Percentiles rank a stretch among this genome's conserved stretches.
These are phyloP conservation scores for Psittacula echo DNA, from an alignment of 2,797 vertebrate genomes.

Conservation along the genomic window DNA sequence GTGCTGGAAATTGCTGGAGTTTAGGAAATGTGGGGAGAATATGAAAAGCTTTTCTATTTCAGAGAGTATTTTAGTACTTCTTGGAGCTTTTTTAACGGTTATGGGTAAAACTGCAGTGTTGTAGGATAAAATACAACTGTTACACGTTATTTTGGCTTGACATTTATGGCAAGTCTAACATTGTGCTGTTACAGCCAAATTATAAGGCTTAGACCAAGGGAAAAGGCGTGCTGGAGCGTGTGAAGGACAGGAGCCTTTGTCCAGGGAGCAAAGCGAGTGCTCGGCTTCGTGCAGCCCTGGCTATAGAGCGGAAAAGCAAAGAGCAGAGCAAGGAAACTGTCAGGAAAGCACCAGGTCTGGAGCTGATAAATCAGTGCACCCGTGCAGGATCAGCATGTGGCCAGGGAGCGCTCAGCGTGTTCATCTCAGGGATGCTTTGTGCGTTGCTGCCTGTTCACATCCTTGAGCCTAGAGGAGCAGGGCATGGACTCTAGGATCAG, in stretches of 20 bases:
- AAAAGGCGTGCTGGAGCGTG: neutral
- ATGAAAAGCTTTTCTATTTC: neutral
- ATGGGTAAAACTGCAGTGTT: neutral
- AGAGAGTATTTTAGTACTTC: neutral
- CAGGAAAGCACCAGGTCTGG: slow-evolving; percentile 81
- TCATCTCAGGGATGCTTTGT: neutral
- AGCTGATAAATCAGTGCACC: neutral
- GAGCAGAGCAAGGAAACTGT: slow-evolving; percentile 89
- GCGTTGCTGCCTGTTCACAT: neutral
- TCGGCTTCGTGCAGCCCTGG: neutral
- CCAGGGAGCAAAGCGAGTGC: neutral
- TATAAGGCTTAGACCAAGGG: neutral
- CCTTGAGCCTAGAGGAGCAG: neutral
- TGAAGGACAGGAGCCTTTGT: neutral
- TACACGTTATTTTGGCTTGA: slow-evolving; percentile 25
- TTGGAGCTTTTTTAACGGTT: neutral
- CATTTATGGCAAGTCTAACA: slow-evolving; percentile 44
- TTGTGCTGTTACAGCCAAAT: slow-evolving; percentile 28
- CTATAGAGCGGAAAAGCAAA: slow-evolving; percentile 83
- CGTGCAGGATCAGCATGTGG: neutral
- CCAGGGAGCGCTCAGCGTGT: neutral
- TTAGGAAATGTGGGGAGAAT: neutral
- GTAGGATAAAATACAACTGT: neutral
- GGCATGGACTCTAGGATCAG: neutral
- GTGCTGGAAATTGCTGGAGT: neutral